Percentiles rank a stretch among this genome's conserved stretches.
Evolutionary conservation across 1,140 invertebrate species (phyloP).

Genomic region (Vanessa atalanta): DNA sequence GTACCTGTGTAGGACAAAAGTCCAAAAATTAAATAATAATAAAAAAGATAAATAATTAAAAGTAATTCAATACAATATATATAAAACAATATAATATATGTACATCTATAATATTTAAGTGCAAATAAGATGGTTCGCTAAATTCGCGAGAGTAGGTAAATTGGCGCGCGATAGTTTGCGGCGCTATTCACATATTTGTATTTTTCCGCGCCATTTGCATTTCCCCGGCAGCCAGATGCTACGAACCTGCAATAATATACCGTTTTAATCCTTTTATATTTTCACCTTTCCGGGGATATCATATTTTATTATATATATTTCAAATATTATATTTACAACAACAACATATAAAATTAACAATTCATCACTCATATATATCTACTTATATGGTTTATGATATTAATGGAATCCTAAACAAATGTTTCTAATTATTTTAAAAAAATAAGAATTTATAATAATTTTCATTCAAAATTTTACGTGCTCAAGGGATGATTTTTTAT

Average conservation of each 20-base stretch:
- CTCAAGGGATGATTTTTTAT: too few relatives aligned
- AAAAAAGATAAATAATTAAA: too few relatives aligned
- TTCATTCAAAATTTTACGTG: too few relatives aligned
- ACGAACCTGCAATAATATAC: slow-evolving; percentile 32
- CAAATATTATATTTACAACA: background rate
- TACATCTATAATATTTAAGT: background rate
- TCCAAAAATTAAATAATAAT: too few relatives aligned
- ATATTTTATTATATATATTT: slow-evolving; percentile 20
- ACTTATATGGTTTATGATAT: background rate
- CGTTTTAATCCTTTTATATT: slow-evolving; percentile 33
- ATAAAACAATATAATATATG: slow-evolving; percentile 19
- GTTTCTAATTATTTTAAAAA: too few relatives aligned
- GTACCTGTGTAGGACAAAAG: too few relatives aligned
- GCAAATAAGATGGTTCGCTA: slow-evolving; percentile 12
- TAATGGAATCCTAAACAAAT: too few relatives aligned
- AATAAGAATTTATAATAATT: too few relatives aligned
- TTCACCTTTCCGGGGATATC: slow-evolving; percentile 15
- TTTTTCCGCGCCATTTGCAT: slow-evolving; percentile 61
- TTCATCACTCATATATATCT: too few relatives aligned
- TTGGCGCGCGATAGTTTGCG: slow-evolving; percentile 47
- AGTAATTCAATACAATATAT: too few relatives aligned
- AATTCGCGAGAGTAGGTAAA: slow-evolving; percentile 35
- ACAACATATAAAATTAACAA: too few relatives aligned
- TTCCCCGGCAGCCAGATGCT: slow-evolving; percentile 35
- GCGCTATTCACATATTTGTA: slow-evolving; percentile 60